These are phyloP conservation scores for Hemistola chrysoprasaria DNA, from an alignment of 2,888 invertebrate genomes.

Conservation along the genomic window DNA sequence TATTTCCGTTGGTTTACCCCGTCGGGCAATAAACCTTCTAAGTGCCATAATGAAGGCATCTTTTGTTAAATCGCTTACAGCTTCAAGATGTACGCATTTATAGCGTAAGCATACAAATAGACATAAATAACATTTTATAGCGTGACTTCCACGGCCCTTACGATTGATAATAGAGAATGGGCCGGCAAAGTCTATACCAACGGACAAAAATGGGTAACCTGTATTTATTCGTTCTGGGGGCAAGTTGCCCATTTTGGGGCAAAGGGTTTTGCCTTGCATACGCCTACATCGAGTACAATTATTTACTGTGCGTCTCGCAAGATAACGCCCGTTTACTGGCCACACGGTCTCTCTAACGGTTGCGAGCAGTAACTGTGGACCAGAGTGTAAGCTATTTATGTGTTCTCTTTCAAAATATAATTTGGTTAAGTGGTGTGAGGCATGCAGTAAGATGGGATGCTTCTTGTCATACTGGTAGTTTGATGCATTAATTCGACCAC, in stretches of 20 bases:
- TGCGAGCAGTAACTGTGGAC: conserved; percentile 26
- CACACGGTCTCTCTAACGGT: conserved; percentile 26
- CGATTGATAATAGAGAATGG: conserved; percentile 15
- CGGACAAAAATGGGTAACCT: conserved; percentile 27
- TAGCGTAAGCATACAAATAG: conserved; percentile 29
- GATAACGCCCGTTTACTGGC: conserved; percentile 27
- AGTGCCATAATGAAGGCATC: conserved; percentile 33
- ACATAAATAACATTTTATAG: conserved; percentile 26
- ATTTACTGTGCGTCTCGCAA: conserved; percentile 14
- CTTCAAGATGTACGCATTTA: conserved; percentile 33
- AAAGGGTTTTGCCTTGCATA: conserved; percentile 19
- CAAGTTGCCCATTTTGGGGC: conserved; percentile 33
- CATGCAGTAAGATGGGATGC: conserved; percentile 35
- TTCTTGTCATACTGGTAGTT: conserved; percentile 27
- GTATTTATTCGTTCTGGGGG: conserved; percentile 25
- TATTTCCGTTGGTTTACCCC: conserved; percentile 36
- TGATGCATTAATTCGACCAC: conserved; percentile 31
- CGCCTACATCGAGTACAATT: too few relatives aligned
- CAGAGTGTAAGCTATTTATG: conserved; percentile 25
- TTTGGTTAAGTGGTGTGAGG: conserved; percentile 27
- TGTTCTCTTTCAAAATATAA: conserved; percentile 25
- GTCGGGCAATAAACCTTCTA: conserved; percentile 33
- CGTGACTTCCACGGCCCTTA: conserved; percentile 16
- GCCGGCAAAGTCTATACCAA: conserved; percentile 19
- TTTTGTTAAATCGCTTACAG: conserved; percentile 30